Conservation (phyloP, 2,888 invertebrate species). For the Gastrophysa polygoni region DNA sequence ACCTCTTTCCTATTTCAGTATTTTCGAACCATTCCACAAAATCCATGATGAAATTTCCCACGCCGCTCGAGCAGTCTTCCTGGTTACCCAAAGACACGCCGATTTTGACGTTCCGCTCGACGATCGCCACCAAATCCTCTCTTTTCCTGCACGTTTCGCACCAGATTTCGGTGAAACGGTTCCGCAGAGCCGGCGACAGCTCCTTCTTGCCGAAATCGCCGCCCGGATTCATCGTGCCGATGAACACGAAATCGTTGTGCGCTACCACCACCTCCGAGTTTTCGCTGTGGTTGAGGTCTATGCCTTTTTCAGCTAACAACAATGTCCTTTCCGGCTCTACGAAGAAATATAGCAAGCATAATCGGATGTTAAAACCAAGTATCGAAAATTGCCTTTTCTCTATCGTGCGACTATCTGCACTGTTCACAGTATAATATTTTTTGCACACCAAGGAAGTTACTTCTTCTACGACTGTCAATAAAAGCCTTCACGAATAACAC, state of each 20-base stretch:
- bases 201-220: constrained; percentile 99
- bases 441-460: too few species aligned
- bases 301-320: constrained; percentile 89
- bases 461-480: too few species aligned
- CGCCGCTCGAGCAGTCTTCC: constrained; percentile 62
- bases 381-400: too few species aligned
- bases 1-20: constrained; percentile 72
- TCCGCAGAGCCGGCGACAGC: constrained; percentile 94
- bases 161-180: constrained; percentile 99
- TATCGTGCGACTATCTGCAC: too few species aligned
- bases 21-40: constrained; percentile 78
- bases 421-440: too few species aligned
- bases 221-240: constrained; percentile 99
- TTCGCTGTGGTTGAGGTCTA: constrained; percentile 62
- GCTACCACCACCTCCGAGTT: constrained; percentile 69
- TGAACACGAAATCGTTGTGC: constrained; percentile 78
- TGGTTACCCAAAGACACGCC: constrained; percentile 64
- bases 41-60: constrained; percentile 76
- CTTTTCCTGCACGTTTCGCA: constrained; percentile 78
- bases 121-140: constrained; percentile 79
- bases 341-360: constrained; percentile 18
- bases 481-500: too few species aligned
- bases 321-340: constrained; percentile 89
- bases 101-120: constrained; percentile 74
- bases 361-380: not conserved